phyloP scores from a whole-genome alignment of 2,888 invertebrate species.

The Ypsolopha sequella region DNA sequence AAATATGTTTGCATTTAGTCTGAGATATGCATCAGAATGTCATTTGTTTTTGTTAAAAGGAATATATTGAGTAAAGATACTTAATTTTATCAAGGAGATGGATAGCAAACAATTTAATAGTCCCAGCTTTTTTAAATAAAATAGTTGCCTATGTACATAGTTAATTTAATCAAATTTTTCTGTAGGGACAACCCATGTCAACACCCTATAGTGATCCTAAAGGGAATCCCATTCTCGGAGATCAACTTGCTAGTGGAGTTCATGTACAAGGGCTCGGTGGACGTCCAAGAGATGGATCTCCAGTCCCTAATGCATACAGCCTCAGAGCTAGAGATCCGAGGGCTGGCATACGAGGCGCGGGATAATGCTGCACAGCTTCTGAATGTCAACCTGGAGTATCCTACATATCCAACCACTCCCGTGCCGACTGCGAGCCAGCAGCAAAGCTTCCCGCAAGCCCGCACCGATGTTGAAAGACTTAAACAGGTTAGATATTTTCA shows the following conservation, averaged over 20 bases:
- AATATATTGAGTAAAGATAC: too few species aligned
- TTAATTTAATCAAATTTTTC: slow-evolving; percentile 13
- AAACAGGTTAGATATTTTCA: slow-evolving; percentile 64
- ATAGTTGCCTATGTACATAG: too few species aligned
- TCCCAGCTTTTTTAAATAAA: too few species aligned
- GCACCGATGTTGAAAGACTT: slow-evolving; percentile 59
- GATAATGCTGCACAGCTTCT: slow-evolving; percentile 68
- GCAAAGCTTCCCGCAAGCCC: slow-evolving; percentile 36
- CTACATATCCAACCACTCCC: slow-evolving; percentile 44
- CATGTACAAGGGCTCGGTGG: slow-evolving; percentile 79
- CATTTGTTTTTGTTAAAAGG: too few species aligned
- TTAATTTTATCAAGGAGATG: too few species aligned
- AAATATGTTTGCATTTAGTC: too few species aligned
- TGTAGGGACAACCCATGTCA: slow-evolving; percentile 77
- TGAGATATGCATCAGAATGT: too few species aligned
- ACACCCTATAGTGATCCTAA: slow-evolving; percentile 79
- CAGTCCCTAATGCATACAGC: slow-evolving; percentile 76
- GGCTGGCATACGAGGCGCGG: slow-evolving; percentile 71
- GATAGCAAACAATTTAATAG: too few species aligned
- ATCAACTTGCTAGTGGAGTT: slow-evolving; percentile 77
- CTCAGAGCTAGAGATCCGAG: slow-evolving; percentile 76
- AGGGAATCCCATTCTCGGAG: slow-evolving; percentile 75
- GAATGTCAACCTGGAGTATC: slow-evolving; percentile 66
- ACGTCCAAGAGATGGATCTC: slow-evolving; percentile 73
- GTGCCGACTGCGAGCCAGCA: slow-evolving; percentile 15